phyloP scores from a whole-genome alignment of 2,797 vertebrate genomes.

The Arctocebus calabarensis region DNA sequence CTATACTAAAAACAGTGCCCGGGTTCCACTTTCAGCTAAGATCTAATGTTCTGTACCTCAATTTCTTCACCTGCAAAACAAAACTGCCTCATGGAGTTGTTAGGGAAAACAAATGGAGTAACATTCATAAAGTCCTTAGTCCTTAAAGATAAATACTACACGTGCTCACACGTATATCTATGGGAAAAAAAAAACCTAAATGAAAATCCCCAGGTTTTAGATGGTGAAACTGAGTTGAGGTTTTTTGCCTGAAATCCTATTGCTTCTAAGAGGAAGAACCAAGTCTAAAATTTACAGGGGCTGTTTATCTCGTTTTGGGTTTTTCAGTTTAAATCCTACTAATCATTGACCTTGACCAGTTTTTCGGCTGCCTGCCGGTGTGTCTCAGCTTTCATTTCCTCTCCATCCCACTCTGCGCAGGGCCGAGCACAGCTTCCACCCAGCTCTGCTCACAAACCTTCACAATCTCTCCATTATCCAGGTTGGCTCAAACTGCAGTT shows the following conservation, averaged over 20 bases:
- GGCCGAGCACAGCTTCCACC: background rate
- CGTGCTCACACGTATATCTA: background rate
- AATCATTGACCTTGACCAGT: background rate
- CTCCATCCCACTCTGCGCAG: background rate
- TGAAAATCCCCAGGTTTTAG: background rate
- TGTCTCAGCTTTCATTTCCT: background rate
- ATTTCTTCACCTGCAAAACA: background rate
- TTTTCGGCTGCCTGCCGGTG: background rate
- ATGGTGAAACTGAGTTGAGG: background rate
- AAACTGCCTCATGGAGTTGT: background rate
- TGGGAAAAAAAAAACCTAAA: background rate
- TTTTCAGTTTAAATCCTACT: background rate
- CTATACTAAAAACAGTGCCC: background rate
- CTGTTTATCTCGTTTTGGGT: background rate
- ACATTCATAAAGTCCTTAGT: background rate
- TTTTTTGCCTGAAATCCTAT: slow-evolving; percentile 23
- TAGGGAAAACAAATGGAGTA: slow-evolving; percentile 8
- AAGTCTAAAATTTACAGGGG: background rate
- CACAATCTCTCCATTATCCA: background rate
- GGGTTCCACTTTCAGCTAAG: background rate
- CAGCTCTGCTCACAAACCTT: background rate
- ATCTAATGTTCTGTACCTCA: background rate
- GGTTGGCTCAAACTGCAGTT: background rate
- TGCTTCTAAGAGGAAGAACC: background rate
- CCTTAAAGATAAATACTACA: background rate